These are phyloP conservation scores for Erynnis tages DNA, from an alignment of 2,888 invertebrate species.

Conservation along the genomic window DNA sequence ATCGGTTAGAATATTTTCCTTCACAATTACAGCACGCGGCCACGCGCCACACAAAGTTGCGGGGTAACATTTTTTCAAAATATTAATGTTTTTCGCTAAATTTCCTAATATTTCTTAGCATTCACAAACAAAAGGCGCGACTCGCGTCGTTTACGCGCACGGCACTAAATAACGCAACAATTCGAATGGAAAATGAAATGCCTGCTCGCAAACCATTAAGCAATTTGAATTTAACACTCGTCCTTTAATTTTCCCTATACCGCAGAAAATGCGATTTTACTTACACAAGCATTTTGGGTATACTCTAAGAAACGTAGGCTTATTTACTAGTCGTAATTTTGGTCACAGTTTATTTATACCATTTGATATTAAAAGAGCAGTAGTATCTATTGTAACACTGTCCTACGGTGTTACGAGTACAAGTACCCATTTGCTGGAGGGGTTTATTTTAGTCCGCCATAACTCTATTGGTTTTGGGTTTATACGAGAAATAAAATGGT, in stretches of 20 bases:
- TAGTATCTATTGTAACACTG: too few relatives aligned
- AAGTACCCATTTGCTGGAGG: too few relatives aligned
- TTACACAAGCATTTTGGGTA: slow-evolving; percentile 9
- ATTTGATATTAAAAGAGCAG: too few relatives aligned
- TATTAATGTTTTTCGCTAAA: slow-evolving; percentile 1
- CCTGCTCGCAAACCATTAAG: slow-evolving; percentile 76
- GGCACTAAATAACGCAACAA: slow-evolving; percentile 73
- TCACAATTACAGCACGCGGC: too few relatives aligned
- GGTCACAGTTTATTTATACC: too few relatives aligned
- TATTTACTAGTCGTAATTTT: neutral
- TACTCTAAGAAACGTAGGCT: neutral
- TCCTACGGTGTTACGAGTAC: too few relatives aligned
- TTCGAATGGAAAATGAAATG: slow-evolving; percentile 80
- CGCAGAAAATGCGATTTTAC: slow-evolving; percentile 33
- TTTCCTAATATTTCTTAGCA: slow-evolving; percentile 32
- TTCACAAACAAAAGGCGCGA: slow-evolving; percentile 63
- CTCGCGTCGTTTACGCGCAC: slow-evolving; percentile 62
- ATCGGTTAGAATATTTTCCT: too few relatives aligned
- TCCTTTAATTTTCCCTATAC: slow-evolving; percentile 78
- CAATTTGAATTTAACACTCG: slow-evolving; percentile 80
- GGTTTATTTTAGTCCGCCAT: too few relatives aligned
- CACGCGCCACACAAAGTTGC: too few relatives aligned
- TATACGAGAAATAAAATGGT: too few relatives aligned
- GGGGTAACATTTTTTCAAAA: too few relatives aligned
- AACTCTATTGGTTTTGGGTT: too few relatives aligned